Conservation (phyloP, 2,797 vertebrate genomes). For the Anabacerthia variegaticeps region DNA sequence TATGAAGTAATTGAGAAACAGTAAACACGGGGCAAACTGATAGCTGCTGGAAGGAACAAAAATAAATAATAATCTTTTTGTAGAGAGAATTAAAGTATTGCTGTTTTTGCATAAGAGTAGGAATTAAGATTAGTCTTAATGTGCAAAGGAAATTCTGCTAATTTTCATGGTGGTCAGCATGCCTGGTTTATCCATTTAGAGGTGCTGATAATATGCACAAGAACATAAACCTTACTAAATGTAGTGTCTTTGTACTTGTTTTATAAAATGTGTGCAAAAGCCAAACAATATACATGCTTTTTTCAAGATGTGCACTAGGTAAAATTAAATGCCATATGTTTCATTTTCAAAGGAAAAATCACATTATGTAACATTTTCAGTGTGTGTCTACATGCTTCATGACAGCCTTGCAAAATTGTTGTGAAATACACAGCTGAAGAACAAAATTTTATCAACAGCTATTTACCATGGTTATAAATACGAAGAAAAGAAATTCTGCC, state of each 20-base stretch:
- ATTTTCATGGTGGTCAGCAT: not conserved
- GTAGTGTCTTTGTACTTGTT: not conserved
- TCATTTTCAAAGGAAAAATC: not conserved
- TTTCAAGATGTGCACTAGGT: not conserved
- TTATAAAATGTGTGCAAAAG: not conserved
- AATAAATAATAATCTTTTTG: not conserved
- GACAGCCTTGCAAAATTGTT: not conserved
- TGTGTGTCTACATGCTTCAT: not conserved
- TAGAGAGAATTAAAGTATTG: not conserved
- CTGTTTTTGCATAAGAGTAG: not conserved
- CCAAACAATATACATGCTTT: not conserved
- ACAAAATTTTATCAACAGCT: not conserved
- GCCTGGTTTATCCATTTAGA: not conserved
- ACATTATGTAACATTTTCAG: not conserved
- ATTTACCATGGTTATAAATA: not conserved
- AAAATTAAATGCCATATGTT: not conserved
- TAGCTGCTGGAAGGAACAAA: not conserved
- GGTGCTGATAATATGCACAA: not conserved
- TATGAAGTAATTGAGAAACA: not conserved
- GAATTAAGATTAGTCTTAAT: not conserved
- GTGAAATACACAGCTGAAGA: not conserved
- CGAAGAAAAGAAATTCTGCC: not conserved
- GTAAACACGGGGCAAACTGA: not conserved
- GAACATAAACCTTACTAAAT: not conserved
- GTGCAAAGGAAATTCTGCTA: not conserved